Conservation (phyloP, 2,113 vertebrate species). For the Eurystomus gularis region DNA sequence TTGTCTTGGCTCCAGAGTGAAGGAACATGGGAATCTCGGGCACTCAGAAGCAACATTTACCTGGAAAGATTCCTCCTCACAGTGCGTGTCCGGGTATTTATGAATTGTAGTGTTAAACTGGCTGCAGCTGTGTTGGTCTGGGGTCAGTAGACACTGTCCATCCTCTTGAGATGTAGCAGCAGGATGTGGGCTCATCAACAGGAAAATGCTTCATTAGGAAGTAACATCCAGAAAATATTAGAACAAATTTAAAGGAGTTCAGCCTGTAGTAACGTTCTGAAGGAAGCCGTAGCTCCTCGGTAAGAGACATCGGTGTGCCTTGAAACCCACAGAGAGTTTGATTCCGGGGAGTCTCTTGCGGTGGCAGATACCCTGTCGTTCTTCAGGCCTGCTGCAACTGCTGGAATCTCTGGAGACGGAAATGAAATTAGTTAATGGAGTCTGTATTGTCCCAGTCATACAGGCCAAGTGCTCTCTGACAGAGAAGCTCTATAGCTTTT, state of each 20-base stretch:
- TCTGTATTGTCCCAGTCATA: neutral
- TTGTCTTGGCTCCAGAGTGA: neutral
- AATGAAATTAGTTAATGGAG: neutral
- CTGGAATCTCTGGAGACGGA: neutral
- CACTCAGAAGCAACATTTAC: neutral
- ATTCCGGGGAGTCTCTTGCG: neutral
- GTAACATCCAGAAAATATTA: rapidly evolving
- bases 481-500: neutral
- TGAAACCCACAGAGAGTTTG: neutral
- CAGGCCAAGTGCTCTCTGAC: neutral
- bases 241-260: neutral
- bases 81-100: neutral
- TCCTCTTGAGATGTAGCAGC: neutral
- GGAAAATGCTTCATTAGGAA: neutral
- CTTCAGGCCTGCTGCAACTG: neutral
- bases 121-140: neutral
- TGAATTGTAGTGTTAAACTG: neutral
- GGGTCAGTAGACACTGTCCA: rapidly evolving
- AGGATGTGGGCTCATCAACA: neutral
- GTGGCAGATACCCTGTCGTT: rapidly evolving
- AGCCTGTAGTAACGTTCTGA: neutral
- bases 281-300: neutral
- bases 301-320: neutral
- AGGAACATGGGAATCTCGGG: neutral
- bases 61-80: neutral